phyloP scores from a whole-genome alignment of 2,113 vertebrate species.

The Trichechus manatus region DNA sequence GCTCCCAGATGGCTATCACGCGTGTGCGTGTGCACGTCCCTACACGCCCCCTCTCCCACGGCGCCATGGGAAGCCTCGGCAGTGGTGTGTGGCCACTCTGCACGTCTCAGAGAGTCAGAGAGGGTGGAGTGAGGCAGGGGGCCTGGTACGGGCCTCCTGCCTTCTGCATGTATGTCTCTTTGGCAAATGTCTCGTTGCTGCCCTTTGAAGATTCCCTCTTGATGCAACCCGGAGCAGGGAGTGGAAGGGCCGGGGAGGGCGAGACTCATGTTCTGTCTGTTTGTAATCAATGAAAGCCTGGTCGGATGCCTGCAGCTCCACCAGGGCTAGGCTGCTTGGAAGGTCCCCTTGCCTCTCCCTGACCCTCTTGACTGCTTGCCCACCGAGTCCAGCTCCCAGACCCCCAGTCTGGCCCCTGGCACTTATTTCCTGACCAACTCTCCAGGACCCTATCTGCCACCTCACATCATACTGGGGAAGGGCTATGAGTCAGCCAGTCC shows the following conservation, averaged over 20 bases:
- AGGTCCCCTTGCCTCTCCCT: not conserved
- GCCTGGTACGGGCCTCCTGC: constrained; percentile 63
- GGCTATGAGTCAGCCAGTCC: not conserved
- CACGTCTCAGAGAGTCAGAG: constrained; percentile 49
- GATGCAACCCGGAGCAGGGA: constrained; percentile 64
- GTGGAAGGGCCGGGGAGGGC: constrained; percentile 56
- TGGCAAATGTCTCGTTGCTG: constrained; percentile 62
- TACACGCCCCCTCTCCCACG: constrained; percentile 26
- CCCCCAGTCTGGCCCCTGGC: not conserved
- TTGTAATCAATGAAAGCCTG: constrained; percentile 78
- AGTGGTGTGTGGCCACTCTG: constrained; percentile 53
- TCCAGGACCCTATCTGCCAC: constrained; percentile 46
- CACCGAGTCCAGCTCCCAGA: not conserved
- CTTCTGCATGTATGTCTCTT: constrained; percentile 68
- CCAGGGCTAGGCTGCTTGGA: constrained; percentile 39
- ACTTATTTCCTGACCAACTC: not conserved
- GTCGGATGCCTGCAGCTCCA: constrained; percentile 15
- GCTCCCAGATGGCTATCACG: not conserved
- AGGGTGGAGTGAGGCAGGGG: constrained; percentile 62
- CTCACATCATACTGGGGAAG: constrained; percentile 26
- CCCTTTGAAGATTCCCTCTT: constrained; percentile 79
- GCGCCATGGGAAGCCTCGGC: not conserved
- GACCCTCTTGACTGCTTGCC: not conserved
- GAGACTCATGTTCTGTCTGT: constrained; percentile 70
- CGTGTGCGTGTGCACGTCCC: not conserved